Percentiles rank a stretch among this genome's conserved stretches.
Evolutionary conservation across 2,888 invertebrate species (phyloP).

Genomic region (Cerastis rubricosa): DNA sequence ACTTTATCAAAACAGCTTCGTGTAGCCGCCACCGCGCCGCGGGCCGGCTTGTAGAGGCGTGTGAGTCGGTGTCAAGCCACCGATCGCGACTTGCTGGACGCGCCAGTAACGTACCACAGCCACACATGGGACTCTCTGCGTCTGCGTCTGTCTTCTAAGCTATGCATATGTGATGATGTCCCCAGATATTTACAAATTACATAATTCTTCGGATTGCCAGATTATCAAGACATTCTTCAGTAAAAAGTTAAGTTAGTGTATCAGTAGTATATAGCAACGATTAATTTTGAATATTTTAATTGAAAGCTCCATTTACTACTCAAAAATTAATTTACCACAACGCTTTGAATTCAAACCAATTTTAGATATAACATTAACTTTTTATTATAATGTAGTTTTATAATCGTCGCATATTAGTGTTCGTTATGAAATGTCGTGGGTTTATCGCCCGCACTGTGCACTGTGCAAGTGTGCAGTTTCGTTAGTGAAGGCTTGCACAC

Average conservation of each 20-base stretch:
- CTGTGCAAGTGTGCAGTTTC: not conserved
- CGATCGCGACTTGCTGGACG: not conserved
- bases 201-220: not conserved
- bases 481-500: constrained; percentile 9
- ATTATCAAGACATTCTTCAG: not conserved
- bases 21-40: not conserved
- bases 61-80: not conserved
- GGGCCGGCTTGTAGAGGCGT: not conserved
- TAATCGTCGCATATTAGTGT: too few relatives aligned
- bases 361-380: not conserved
- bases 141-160: not conserved
- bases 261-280: not conserved
- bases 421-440: not conserved
- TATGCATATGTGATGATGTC: not conserved
- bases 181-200: not conserved
- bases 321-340: not conserved
- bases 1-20: not conserved
- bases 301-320: not conserved
- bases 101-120: not conserved
- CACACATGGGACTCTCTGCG: not conserved
- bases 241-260: not conserved
- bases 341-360: not conserved
- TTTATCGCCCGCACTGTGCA: not conserved
- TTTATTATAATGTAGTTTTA: not conserved
- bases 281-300: not conserved